phyloP scores from a whole-genome alignment of 2,888 invertebrate genomes.

The Mylabris sibirica region DNA sequence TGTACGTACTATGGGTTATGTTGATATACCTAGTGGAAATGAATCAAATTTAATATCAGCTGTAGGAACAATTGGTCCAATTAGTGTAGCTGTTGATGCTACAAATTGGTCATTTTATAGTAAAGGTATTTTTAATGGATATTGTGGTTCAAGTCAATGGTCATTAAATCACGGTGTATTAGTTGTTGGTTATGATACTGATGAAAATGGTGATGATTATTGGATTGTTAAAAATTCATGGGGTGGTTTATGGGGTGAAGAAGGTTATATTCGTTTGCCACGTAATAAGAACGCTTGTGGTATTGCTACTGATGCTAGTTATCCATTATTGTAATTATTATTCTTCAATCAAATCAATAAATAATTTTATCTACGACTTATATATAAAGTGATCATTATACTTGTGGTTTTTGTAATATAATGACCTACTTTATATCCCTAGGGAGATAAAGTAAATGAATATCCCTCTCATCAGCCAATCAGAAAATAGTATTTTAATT shows the following conservation, averaged over 20 bases:
- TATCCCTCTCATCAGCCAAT: too few species aligned
- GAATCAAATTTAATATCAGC: slow-evolving; percentile 77
- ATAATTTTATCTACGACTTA: too few species aligned
- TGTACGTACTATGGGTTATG: slow-evolving; percentile 39
- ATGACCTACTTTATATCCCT: too few species aligned
- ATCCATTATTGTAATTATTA: too few species aligned
- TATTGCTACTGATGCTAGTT: too few species aligned
- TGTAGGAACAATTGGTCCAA: slow-evolving; percentile 81
- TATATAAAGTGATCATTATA: too few species aligned
- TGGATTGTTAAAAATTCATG: slow-evolving; percentile 78
- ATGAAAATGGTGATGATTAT: slow-evolving; percentile 64
- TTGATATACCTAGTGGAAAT: slow-evolving; percentile 73
- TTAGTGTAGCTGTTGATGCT: slow-evolving; percentile 88
- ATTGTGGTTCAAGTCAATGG: slow-evolving; percentile 68
- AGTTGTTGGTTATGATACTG: slow-evolving; percentile 63
- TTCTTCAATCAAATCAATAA: too few species aligned
- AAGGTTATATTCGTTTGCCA: slow-evolving; percentile 52
- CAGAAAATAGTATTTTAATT: too few species aligned
- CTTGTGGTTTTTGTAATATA: too few species aligned
- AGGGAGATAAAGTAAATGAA: too few species aligned
- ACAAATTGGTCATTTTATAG: slow-evolving; percentile 79
- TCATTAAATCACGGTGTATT: slow-evolving; percentile 82
- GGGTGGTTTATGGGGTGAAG: slow-evolving; percentile 58
- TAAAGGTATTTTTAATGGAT: slow-evolving; percentile 78
- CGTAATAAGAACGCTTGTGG: slow-evolving; percentile 78